Conservation (phyloP, 2,797 vertebrate genomes). For the Lerista edwardsae region DNA sequence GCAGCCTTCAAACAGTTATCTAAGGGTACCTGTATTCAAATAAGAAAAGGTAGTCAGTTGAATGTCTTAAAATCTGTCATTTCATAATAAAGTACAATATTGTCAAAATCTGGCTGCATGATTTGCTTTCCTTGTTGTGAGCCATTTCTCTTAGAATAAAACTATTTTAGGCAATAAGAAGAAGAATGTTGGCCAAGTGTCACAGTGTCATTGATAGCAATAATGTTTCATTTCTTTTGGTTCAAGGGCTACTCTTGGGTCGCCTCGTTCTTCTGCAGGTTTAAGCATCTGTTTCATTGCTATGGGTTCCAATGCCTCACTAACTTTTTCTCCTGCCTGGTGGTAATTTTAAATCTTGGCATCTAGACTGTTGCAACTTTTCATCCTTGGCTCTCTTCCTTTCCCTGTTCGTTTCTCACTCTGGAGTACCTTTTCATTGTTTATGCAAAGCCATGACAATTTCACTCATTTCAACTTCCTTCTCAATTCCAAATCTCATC, state of each 20-base stretch:
- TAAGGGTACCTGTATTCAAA: no score
- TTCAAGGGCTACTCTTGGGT: not conserved
- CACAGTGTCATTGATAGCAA: not conserved
- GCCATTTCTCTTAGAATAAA: no score
- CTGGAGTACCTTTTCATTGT: conserved; percentile 15
- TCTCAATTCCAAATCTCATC: conserved; percentile 18
- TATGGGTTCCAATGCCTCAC: not conserved
- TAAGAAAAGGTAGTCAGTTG: no score
- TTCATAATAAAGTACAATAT: no score
- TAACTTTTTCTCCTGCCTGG: not conserved
- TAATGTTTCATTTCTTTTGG: not conserved
- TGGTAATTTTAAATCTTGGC: not conserved
- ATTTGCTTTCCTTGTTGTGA: no score
- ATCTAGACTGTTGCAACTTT: not conserved
- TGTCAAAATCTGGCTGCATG: no score
- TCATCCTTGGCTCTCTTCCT: not conserved
- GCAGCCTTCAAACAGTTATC: no score
- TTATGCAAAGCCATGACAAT: not conserved
- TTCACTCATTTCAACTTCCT: conserved; percentile 32
- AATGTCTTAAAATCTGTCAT: no score
- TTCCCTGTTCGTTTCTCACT: not conserved
- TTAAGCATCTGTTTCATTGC: not conserved
- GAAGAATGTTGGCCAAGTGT: not conserved
- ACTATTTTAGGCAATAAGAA: not conserved
- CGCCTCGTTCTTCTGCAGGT: not conserved